These are phyloP conservation scores for Acanthopleura granulata DNA, from an alignment of 2,888 invertebrate species.

Conservation along the genomic window DNA sequence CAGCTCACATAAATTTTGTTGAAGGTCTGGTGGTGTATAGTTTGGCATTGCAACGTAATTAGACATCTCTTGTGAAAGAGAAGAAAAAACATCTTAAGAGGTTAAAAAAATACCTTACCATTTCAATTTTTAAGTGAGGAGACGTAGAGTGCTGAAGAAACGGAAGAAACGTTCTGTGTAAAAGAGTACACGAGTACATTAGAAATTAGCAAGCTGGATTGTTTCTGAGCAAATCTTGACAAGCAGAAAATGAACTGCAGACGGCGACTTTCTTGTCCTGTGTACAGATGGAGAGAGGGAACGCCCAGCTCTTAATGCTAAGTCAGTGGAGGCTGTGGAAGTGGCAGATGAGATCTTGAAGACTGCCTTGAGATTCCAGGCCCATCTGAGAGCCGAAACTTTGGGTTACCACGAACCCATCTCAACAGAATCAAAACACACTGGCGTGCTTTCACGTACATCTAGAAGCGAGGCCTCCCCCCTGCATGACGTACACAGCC, in stretches of 20 bases:
- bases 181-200: no score
- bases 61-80: no score
- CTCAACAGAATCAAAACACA: slow-evolving; percentile 4
- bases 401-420: no score
- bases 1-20: no score
- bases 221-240: not conserved
- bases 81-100: not conserved
- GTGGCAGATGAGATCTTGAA: slow-evolving; percentile 1
- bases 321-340: not conserved
- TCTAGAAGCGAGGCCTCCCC: not conserved
- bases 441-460: slow-evolving; percentile 13
- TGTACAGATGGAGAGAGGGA: not conserved
- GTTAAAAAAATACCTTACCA: not conserved
- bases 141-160: no score
- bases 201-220: not conserved
- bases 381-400: no score
- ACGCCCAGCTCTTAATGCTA: slow-evolving; percentile 2
- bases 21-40: no score
- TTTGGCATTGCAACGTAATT: no score
- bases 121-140: no score
- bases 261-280: not conserved
- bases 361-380: not conserved
- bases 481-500: not conserved
- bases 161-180: no score
- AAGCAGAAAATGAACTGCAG: not conserved